Evolutionary conservation across 2,113 vertebrate species (phyloP).

Genomic region (Chrysemys picta): DNA sequence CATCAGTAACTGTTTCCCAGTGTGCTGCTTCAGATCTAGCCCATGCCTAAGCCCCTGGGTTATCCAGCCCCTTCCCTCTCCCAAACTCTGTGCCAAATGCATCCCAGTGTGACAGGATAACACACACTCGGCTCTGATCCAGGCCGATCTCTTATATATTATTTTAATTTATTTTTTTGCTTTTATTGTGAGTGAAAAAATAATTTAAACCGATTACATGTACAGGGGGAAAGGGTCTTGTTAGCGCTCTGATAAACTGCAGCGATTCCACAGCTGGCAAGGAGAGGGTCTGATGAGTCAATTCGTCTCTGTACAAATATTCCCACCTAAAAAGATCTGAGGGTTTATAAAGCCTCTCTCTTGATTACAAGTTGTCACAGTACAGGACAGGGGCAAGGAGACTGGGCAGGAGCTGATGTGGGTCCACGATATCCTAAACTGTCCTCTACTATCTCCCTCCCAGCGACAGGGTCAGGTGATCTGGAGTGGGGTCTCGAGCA

Average conservation of each 20-base stretch:
- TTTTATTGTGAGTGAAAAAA: slow-evolving; percentile 83
- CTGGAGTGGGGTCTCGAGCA: slow-evolving; percentile 95
- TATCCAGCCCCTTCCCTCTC: background rate
- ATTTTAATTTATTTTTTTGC: slow-evolving; percentile 64
- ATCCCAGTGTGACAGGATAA: background rate
- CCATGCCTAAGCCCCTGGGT: too few species aligned
- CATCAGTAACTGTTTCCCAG: background rate
- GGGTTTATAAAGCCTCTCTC: slow-evolving; percentile 21
- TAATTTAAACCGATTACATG: slow-evolving; percentile 79
- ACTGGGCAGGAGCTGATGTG: background rate
- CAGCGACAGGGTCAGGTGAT: slow-evolving; percentile 85
- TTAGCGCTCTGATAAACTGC: slow-evolving; percentile 25
- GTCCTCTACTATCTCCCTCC: background rate
- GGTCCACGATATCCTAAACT: background rate
- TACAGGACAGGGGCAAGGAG: background rate
- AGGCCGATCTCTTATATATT: slow-evolving; percentile 6
- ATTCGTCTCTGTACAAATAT: slow-evolving; percentile 65
- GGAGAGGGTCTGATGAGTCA: background rate
- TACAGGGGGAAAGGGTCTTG: slow-evolving; percentile 54
- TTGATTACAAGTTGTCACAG: slow-evolving; percentile 52
- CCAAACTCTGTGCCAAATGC: background rate
- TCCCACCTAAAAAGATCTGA: slow-evolving; percentile 39
- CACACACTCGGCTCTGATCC: background rate
- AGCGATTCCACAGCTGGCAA: background rate
- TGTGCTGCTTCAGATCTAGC: background rate